Evolutionary conservation across 2,797 vertebrate species (phyloP).

Genomic region (Novumbra hubbsi): DNA sequence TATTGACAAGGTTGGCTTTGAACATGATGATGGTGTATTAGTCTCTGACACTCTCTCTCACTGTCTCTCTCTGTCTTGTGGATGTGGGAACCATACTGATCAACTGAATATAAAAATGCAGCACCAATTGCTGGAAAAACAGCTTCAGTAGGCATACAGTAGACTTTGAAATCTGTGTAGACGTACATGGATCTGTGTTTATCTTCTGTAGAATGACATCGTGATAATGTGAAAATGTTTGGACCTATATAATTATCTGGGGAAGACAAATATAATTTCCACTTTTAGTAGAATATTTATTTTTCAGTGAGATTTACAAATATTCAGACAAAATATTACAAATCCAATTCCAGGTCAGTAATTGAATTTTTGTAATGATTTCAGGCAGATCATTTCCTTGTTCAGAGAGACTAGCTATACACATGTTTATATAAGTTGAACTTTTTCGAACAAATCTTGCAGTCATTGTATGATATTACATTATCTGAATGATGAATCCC

Average conservation of each 20-base stretch:
- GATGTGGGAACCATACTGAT: not conserved
- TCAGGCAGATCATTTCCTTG: too few species aligned
- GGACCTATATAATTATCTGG: constrained; percentile 38
- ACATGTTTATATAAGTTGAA: too few species aligned
- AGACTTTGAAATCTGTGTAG: not conserved
- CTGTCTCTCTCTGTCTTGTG: constrained; percentile 40
- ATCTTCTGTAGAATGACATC: constrained; percentile 45
- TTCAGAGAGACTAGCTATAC: too few species aligned
- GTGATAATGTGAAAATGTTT: constrained; percentile 45
- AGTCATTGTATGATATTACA: too few species aligned
- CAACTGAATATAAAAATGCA: not conserved
- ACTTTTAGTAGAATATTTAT: constrained; percentile 19
- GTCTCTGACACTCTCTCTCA: constrained; percentile 14
- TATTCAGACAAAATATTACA: constrained; percentile 57
- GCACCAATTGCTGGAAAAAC: not conserved
- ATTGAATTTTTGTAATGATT: not conserved
- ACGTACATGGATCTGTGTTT: not conserved
- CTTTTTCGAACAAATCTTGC: too few species aligned
- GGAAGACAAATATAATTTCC: constrained; percentile 1
- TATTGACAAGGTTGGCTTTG: constrained; percentile 86
- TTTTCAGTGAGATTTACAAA: constrained; percentile 39
- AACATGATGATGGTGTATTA: constrained; percentile 67
- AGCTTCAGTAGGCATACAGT: constrained; percentile 3
- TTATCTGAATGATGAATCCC: too few species aligned
- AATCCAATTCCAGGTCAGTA: not conserved